Conservation (phyloP, 2,113 vertebrate species). For the Saccopteryx bilineata region DNA sequence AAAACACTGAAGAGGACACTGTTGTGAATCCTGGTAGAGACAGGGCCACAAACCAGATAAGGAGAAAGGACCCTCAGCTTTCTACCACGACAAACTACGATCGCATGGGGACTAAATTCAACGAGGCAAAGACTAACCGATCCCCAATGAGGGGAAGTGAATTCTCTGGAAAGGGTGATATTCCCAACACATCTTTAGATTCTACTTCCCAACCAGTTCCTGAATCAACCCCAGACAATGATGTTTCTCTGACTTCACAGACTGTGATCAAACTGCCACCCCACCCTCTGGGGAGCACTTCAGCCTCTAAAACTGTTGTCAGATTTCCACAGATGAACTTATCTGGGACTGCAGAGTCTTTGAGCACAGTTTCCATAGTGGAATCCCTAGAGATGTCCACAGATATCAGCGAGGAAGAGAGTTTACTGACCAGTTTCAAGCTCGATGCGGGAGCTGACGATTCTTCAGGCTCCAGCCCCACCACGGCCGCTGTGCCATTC, state of each 20-base stretch:
- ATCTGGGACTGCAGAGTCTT: conserved; percentile 76
- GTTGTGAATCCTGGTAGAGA: conserved; percentile 83
- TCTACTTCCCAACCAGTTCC: conserved; percentile 82
- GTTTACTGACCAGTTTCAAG: conserved; percentile 82
- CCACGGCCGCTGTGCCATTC: conserved; percentile 77
- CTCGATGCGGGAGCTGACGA: conserved; percentile 80
- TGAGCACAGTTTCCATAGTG: conserved; percentile 80
- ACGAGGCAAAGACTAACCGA: conserved; percentile 83
- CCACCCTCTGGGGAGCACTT: conserved; percentile 62
- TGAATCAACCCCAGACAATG: conserved; percentile 80
- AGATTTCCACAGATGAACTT: conserved; percentile 70
- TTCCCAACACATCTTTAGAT: conserved; percentile 83
- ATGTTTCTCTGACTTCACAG: conserved; percentile 72
- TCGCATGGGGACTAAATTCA: conserved; percentile 74
- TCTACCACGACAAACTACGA: conserved; percentile 86
- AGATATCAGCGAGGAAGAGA: conserved; percentile 83
- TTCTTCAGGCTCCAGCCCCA: conserved; percentile 84
- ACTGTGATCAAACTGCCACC: conserved; percentile 70
- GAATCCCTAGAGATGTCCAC: conserved; percentile 84
- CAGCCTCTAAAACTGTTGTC: conserved; percentile 63
- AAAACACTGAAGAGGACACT: conserved; percentile 82
- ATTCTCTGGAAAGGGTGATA: conserved; percentile 80
- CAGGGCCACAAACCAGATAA: conserved; percentile 85
- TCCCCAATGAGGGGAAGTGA: conserved; percentile 84
- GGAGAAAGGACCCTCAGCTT: conserved; percentile 85